Evolutionary conservation across 2,797 vertebrate species (phyloP).

Genomic region (Tympanoctomys barrerae): DNA sequence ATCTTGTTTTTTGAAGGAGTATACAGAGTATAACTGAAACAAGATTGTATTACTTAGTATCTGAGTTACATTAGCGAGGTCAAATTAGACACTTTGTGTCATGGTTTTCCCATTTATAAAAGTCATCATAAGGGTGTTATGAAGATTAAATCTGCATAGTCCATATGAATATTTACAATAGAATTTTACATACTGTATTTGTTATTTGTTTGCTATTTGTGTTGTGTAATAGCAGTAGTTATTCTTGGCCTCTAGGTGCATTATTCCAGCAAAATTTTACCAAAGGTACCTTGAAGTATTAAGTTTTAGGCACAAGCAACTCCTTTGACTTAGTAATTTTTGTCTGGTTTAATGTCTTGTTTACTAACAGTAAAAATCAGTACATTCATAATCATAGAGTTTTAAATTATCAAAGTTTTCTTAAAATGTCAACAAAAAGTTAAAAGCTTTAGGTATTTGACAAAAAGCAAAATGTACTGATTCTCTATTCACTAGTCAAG

Average conservation of each 20-base stretch:
- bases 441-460: slow-evolving; percentile 5
- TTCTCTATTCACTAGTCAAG: background rate
- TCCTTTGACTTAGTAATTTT: background rate
- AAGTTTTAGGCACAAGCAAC: background rate
- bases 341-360: background rate
- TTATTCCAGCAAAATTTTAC: background rate
- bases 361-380: background rate
- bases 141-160: background rate
- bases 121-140: background rate
- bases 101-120: background rate
- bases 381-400: background rate
- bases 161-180: background rate
- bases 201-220: background rate
- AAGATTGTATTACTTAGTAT: background rate
- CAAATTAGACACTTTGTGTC: background rate
- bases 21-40: background rate
- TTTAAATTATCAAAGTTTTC: background rate
- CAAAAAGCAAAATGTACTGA: background rate
- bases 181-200: background rate
- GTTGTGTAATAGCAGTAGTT: background rate
- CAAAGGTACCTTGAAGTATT: background rate
- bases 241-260: background rate
- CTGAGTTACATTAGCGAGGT: background rate
- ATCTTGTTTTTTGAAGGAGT: background rate
- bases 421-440: slow-evolving; percentile 8